Evolutionary conservation across 2,113 vertebrate species (phyloP).

Genomic region (Phrynosoma blainvillii): DNA sequence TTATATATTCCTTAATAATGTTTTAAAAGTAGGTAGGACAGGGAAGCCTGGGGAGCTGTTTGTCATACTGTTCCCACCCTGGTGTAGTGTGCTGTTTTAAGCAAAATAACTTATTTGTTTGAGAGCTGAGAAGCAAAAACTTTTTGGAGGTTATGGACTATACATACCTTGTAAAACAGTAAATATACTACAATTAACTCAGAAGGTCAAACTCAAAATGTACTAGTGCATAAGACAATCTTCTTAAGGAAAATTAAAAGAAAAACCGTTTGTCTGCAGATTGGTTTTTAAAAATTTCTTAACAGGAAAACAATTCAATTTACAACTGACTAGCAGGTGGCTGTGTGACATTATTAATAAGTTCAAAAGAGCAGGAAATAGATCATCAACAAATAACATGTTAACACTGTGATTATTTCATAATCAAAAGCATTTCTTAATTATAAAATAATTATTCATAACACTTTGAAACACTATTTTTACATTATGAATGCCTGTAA

Average conservation of each 20-base stretch:
- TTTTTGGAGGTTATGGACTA: no score
- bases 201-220: constrained; percentile 25
- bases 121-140: neutral
- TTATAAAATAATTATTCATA: neutral
- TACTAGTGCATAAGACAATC: constrained; percentile 31
- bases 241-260: constrained; percentile 1
- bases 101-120: neutral
- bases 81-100: neutral
- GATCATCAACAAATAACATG: neutral
- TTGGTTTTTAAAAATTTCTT: constrained; percentile 42
- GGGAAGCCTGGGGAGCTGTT: no score
- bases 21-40: no score
- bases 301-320: constrained; percentile 1
- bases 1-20: no score
- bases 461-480: neutral
- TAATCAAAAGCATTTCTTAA: constrained; percentile 28
- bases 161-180: constrained; percentile 3
- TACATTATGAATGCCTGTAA: constrained; percentile 4
- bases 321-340: constrained; percentile 49
- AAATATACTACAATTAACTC: neutral
- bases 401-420: neutral
- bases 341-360: constrained; percentile 36
- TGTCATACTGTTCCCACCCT: no score
- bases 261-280: neutral
- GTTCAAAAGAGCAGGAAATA: constrained; percentile 4